Evolutionary conservation across 2,797 vertebrate species (phyloP).

Genomic region (Myotis myotis): DNA sequence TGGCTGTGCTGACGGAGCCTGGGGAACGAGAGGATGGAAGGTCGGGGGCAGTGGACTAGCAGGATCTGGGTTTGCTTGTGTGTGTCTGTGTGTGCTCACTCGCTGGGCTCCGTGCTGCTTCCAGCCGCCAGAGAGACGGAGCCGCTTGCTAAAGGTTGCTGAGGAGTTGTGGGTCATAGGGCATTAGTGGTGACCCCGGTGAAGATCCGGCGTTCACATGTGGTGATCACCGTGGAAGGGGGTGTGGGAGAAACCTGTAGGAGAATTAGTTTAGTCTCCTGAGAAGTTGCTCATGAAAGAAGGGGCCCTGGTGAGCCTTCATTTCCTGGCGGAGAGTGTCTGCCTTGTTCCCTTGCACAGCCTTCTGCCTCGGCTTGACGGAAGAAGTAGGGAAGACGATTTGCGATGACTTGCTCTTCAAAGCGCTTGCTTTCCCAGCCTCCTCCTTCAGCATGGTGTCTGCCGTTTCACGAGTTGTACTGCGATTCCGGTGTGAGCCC

Average conservation of each 20-base stretch:
- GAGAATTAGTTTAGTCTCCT: not conserved
- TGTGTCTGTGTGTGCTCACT: not conserved
- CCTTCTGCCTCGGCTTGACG: not conserved
- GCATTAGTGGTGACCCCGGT: not conserved
- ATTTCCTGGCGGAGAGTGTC: not conserved
- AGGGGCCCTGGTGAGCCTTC: not conserved
- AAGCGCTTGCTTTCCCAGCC: not conserved
- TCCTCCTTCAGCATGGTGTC: not conserved
- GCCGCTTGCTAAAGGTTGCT: not conserved
- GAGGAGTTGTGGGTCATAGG: not conserved
- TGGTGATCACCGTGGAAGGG: not conserved
- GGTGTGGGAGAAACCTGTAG: not conserved
- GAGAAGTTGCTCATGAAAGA: not conserved
- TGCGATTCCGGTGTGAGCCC: not conserved
- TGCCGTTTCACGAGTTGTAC: not conserved
- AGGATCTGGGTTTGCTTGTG: not conserved
- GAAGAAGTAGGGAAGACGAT: not conserved
- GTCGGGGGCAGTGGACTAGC: not conserved
- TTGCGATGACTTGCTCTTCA: not conserved
- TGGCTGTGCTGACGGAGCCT: not conserved
- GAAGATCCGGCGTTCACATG: not conserved
- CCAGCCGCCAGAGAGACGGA: not conserved
- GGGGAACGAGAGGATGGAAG: no score
- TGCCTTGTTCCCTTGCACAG: not conserved
- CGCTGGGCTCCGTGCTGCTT: accelerated